Evolutionary conservation across 2,888 invertebrate species (phyloP).

Genomic region (Sabatieria punctata): DNA sequence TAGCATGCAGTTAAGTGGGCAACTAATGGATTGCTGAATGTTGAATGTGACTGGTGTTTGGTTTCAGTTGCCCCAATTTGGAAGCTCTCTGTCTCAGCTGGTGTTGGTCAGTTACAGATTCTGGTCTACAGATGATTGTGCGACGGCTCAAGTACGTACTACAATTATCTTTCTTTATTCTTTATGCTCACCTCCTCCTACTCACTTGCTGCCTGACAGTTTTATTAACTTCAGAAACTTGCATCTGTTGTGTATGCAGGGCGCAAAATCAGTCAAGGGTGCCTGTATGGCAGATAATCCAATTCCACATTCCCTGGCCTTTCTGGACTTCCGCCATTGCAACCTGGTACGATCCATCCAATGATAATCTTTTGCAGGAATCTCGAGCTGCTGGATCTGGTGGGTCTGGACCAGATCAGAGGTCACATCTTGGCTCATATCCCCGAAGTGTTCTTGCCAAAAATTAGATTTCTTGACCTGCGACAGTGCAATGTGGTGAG

Average conservation of each 20-base stretch:
- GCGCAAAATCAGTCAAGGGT: not conserved
- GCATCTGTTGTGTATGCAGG: not conserved
- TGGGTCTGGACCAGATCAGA: conserved; percentile 3
- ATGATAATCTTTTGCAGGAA: not conserved
- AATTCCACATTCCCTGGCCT: too few species aligned
- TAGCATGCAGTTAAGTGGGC: too few species aligned
- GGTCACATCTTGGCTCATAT: not conserved
- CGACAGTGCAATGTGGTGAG: not conserved
- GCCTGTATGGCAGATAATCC: too few species aligned
- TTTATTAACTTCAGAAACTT: not conserved
- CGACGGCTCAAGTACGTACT: not conserved
- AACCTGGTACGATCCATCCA: not conserved
- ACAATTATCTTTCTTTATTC: too few species aligned
- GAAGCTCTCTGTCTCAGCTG: conserved; percentile 4
- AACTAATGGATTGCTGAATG: too few species aligned
- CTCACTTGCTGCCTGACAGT: too few species aligned
- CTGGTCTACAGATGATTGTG: not conserved
- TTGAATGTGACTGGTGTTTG: not conserved
- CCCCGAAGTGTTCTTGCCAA: not conserved
- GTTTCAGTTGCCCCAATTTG: not conserved
- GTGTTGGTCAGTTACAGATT: conserved; percentile 8
- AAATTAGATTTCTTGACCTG: not conserved
- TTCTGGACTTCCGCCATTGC: not conserved
- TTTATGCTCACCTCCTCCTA: too few species aligned
- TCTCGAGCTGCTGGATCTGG: not conserved